Evolutionary conservation across 2,797 vertebrate genomes (phyloP).

Genomic region (Synaphobranchus kaupii): DNA sequence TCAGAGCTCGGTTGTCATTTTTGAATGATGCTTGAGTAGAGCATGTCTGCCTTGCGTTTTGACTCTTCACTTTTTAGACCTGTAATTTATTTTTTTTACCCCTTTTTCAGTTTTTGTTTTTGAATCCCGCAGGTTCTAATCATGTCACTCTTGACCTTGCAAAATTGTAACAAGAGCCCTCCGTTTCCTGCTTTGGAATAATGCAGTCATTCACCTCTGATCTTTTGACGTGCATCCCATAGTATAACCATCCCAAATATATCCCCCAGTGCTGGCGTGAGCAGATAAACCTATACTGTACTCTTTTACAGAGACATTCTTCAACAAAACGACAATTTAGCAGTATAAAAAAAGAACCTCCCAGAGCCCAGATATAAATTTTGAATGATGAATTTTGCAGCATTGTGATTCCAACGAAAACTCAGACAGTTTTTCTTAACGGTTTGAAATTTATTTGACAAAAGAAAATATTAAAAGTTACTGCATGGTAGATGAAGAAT

Average conservation of each 20-base stretch:
- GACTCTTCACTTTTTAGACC: constrained; percentile 47
- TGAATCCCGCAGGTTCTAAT: constrained; percentile 42
- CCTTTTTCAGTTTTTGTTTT: constrained; percentile 4
- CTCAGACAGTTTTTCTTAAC: neutral
- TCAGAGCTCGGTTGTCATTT: constrained; percentile 41
- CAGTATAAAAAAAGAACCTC: neutral
- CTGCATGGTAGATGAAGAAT: neutral
- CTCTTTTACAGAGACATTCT: constrained; percentile 4
- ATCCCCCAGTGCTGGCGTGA: neutral
- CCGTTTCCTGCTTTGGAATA: constrained; percentile 41
- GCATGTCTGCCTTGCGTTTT: constrained; percentile 36
- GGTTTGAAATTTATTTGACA: neutral
- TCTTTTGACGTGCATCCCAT: constrained; percentile 28
- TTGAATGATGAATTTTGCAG: constrained; percentile 16
- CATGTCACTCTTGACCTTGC: constrained; percentile 45
- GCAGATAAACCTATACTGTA: constrained; percentile 10
- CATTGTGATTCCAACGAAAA: constrained; percentile 21
- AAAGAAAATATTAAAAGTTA: neutral
- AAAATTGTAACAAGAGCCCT: constrained; percentile 45
- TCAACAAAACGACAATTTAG: constrained; percentile 18
- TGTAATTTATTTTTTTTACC: constrained; percentile 38
- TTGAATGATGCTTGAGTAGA: constrained; percentile 40
- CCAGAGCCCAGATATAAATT: neutral
- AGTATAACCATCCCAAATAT: constrained; percentile 22
- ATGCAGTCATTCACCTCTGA: constrained; percentile 37